These are phyloP conservation scores for Parazoanthus atlanticus DNA, from an alignment of 92 coral and sea anemone genomes.

Conservation along the genomic window DNA sequence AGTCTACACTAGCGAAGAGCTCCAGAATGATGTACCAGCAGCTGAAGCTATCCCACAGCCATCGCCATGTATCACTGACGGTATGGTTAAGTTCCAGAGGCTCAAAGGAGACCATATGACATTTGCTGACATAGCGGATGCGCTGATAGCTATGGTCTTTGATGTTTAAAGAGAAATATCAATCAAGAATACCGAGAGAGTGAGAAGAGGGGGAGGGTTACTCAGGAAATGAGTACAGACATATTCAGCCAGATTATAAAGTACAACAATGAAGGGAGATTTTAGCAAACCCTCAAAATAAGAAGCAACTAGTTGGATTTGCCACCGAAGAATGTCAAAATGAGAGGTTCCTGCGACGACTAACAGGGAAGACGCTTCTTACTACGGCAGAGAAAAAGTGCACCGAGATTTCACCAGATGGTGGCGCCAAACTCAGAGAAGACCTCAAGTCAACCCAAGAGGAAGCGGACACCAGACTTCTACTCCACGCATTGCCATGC, in stretches of 20 bases:
- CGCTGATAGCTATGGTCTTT: conserved; percentile 43
- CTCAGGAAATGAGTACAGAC: conserved; percentile 43
- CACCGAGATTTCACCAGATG: neutral
- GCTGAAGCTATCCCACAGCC: conserved; percentile 45
- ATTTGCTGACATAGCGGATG: conserved; percentile 43
- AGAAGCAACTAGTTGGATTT: conserved; percentile 14
- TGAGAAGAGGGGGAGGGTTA: conserved; percentile 45
- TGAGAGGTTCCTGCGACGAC: neutral
- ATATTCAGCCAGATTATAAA: conserved; percentile 38
- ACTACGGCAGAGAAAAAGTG: conserved; percentile 4
- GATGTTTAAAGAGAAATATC: conserved; percentile 47
- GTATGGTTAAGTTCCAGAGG: conserved; percentile 54
- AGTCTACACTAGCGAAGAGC: conserved; percentile 52
- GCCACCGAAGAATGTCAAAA: neutral
- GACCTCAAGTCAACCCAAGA: conserved; percentile 11
- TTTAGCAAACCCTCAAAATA: conserved; percentile 40
- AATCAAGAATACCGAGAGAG: conserved; percentile 50
- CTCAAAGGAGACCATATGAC: conserved; percentile 53
- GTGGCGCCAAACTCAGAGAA: neutral
- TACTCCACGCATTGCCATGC: neutral
- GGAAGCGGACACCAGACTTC: conserved; percentile 10
- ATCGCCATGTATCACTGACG: conserved; percentile 56
- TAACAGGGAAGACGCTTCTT: neutral
- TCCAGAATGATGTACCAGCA: conserved; percentile 53
- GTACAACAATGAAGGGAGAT: conserved; percentile 52